Evolutionary conservation across 2,797 vertebrate species (phyloP).

Genomic region (Phalanger gymnotis): DNA sequence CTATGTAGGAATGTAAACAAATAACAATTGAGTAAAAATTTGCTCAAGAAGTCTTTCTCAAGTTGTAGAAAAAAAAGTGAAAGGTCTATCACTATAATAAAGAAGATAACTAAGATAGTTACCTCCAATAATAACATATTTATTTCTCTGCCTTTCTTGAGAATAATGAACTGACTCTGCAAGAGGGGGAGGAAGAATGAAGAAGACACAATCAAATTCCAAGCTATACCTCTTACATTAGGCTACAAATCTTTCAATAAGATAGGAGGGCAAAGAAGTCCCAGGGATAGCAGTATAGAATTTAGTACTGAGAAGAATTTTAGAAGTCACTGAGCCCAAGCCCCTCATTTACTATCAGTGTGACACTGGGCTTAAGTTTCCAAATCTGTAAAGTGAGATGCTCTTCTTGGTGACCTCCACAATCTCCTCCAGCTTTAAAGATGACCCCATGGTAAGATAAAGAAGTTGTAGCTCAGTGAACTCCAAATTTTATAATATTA

Average conservation of each 20-base stretch:
- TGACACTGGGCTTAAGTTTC: background rate
- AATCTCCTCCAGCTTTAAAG: background rate
- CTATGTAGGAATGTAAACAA: background rate
- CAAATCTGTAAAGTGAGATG: background rate
- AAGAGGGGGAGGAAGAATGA: background rate
- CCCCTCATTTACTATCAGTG: background rate
- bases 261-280: conserved; percentile 18
- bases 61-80: conserved; percentile 22
- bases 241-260: conserved; percentile 22
- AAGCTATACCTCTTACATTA: background rate
- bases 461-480: background rate
- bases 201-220: background rate
- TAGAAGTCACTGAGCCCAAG: background rate
- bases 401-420: background rate
- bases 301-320: background rate
- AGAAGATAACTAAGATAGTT: background rate
- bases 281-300: background rate
- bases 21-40: conserved; percentile 25
- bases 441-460: background rate
- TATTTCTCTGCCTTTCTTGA: conserved; percentile 16
- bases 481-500: background rate
- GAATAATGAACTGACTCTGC: background rate
- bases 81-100: conserved; percentile 34
- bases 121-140: conserved; percentile 1
- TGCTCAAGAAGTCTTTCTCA: background rate